phyloP scores from a whole-genome alignment of 2,888 invertebrate species.

The Pristionchus exspectatus region DNA sequence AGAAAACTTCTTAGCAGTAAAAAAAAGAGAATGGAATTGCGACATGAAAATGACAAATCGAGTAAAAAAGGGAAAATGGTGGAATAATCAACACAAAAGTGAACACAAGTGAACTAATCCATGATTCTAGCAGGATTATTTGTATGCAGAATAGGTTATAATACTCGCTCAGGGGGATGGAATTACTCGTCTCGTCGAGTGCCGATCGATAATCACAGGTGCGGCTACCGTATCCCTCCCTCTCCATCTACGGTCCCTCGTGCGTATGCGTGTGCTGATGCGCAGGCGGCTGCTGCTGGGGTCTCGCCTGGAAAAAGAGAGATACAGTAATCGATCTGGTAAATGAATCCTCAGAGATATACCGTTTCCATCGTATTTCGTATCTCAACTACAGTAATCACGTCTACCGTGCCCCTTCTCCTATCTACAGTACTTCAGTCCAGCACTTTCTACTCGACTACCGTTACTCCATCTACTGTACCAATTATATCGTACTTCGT shows the following conservation, averaged over 20 bases:
- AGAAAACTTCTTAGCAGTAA: not conserved
- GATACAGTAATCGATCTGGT: not conserved
- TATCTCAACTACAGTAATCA: too few relatives aligned
- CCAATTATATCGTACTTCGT: too few relatives aligned
- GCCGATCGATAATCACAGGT: constrained; percentile 31
- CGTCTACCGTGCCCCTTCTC: too few relatives aligned
- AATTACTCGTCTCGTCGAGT: constrained; percentile 16
- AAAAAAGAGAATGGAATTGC: not conserved
- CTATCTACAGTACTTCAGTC: too few relatives aligned
- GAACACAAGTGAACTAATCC: not conserved
- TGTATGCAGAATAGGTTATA: not conserved
- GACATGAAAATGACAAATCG: constrained; percentile 33
- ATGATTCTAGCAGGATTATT: constrained; percentile 27
- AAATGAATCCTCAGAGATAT: too few relatives aligned
- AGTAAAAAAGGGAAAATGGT: constrained; percentile 17
- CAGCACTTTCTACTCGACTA: too few relatives aligned
- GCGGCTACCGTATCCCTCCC: not conserved
- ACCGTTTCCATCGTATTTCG: too few relatives aligned
- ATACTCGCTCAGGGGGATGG: not conserved
- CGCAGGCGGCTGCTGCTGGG: not conserved
- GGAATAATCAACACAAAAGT: not conserved
- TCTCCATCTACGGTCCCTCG: constrained; percentile 37
- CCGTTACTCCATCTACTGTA: too few relatives aligned
- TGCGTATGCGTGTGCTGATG: not conserved
- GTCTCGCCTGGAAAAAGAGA: not conserved